Conservation (phyloP, 2,888 invertebrate species). For the Caenorhabditis becei region DNA sequence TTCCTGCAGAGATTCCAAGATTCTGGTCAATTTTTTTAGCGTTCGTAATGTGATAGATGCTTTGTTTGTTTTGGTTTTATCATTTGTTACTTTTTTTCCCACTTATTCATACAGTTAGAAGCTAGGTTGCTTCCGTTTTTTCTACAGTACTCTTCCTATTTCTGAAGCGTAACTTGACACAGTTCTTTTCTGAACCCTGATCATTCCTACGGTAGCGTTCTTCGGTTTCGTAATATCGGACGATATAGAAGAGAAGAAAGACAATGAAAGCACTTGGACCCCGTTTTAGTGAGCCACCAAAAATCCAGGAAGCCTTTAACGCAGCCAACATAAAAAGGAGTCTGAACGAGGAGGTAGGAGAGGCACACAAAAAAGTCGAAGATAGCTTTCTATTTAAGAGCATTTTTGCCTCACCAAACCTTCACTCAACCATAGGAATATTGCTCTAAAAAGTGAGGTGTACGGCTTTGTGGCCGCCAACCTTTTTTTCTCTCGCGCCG, state of each 20-base stretch:
- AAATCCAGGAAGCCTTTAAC: constrained; percentile 61
- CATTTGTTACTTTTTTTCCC: too few species aligned
- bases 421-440: constrained; percentile 66
- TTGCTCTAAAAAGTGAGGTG: constrained; percentile 64
- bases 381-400: constrained; percentile 67
- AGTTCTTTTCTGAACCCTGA: background rate
- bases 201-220: too few species aligned
- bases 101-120: too few species aligned
- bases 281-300: constrained; percentile 55
- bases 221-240: constrained; percentile 33
- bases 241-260: constrained; percentile 36
- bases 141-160: too few species aligned
- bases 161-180: too few species aligned
- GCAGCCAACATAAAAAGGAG: constrained; percentile 52
- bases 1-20: background rate
- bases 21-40: background rate
- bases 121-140: too few species aligned
- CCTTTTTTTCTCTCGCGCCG: constrained; percentile 53
- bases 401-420: constrained; percentile 61
- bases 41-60: constrained; percentile 22
- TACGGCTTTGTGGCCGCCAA: constrained; percentile 52
- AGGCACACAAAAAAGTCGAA: constrained; percentile 60
- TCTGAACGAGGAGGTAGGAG: constrained; percentile 55
- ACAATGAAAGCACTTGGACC: constrained; percentile 55
- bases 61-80: constrained; percentile 18